phyloP scores from a whole-genome alignment of 1,140 invertebrate species.

The Adelges cooleyi region DNA sequence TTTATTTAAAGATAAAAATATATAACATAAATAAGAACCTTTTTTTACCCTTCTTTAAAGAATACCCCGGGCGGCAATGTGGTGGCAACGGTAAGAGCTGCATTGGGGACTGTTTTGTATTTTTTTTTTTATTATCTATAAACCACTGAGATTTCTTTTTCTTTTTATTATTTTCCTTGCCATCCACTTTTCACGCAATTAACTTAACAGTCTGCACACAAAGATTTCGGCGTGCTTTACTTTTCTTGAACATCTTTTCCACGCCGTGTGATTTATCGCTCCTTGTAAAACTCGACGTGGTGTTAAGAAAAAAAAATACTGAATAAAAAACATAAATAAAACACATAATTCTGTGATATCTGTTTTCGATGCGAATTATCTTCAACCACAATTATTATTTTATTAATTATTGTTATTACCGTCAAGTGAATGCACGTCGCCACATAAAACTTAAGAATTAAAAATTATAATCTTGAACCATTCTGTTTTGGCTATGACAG shows the following conservation, averaged over 20 bases:
- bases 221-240: conserved; percentile 1
- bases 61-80: background rate
- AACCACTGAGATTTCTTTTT: conserved; percentile 2
- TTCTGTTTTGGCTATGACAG: no score
- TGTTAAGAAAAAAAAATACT: background rate
- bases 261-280: conserved; percentile 9
- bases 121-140: background rate
- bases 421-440: no score
- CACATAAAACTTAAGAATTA: no score
- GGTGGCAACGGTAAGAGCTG: background rate
- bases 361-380: conserved; percentile 13
- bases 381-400: no score
- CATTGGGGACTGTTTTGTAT: conserved; percentile 5
- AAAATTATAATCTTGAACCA: no score
- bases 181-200: conserved; percentile 27
- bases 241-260: conserved; percentile 18
- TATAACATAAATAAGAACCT: background rate
- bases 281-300: conserved; percentile 21
- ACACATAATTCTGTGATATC: conserved; percentile 4
- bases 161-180: background rate
- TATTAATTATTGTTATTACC: no score
- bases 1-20: background rate
- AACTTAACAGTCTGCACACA: conserved; percentile 14
- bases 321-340: conserved; percentile 13
- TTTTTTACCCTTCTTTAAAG: conserved; percentile 22